Base-by-base conservation (phyloP, 2,888 invertebrate genomes). In the Ophioninae sp. region DNA sequence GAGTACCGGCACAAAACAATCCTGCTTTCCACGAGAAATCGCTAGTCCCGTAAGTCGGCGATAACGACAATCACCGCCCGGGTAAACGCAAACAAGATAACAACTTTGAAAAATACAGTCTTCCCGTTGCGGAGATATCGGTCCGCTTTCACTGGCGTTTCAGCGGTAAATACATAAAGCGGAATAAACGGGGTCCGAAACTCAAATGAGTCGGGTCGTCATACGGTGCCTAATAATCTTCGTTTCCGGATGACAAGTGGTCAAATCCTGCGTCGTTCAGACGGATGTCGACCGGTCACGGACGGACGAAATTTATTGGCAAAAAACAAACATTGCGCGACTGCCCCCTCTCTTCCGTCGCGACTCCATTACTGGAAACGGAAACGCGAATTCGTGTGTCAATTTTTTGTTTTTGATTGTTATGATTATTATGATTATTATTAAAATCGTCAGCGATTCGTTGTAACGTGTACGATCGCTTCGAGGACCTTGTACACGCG, bases 241-340 rank as follows among this genome's bases (percentile, higher is more conserved):
- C 76, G 68, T 83, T 77, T 72, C 73, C 81, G 83, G 65, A 77
- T 81, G 78, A 77, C 80, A 81, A 83, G 83, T 83, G 81, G 74
- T 78, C 74, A 57, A 83, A 81, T 77, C 69, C 77, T 64, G 69
- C 78, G 50, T 74, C 77, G 80, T 80, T 73, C 79, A 59, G 68
- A 70, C 83, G 73, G 68, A 80, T 76, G 67, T 80, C 57, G 59
- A 77, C 62, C 69, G 23, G 30, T 30, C 17, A 20, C 62, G 57
- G 62, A n/a, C 39, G 68, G 30, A 20, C 56, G 59, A 83, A 83
- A 81, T 69, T 77, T 41, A 69, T 74, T 44, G 21, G 13, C 23
- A 23, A 74, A 73, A 37, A 57, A 61, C 23, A 20, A 73, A 69
- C 21, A 59, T 73, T 57, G 2, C 50, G 30, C 7, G 21, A 41